A percentile compares a stretch with the other conserved stretches of the same genome.
phyloP scores from a whole-genome alignment of 2,113 vertebrate genomes.

The Vombatus ursinus region DNA sequence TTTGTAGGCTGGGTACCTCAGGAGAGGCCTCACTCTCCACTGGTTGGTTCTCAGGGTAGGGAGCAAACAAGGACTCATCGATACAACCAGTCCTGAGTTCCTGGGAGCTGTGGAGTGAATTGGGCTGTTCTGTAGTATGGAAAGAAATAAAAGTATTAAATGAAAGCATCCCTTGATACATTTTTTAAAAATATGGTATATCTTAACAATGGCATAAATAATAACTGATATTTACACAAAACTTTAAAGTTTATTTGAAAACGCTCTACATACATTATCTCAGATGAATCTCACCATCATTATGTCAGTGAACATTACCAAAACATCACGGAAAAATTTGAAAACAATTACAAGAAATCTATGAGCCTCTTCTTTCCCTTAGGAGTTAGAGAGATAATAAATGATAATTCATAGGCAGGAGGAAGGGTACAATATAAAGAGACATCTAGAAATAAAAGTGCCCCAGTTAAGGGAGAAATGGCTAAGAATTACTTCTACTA shows the following conservation, averaged over 20 bases:
- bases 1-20: constrained; percentile 66
- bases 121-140: constrained; percentile 85
- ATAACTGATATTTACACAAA: not conserved
- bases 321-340: not conserved
- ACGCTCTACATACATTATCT: not conserved
- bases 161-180: constrained; percentile 26
- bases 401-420: not conserved
- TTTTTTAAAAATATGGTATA: not conserved
- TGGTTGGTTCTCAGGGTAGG: constrained; percentile 72
- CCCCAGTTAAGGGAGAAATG: not conserved
- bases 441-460: not conserved
- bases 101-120: constrained; percentile 89
- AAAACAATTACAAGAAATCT: not conserved
- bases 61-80: constrained; percentile 72
- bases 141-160: constrained; percentile 17
- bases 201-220: not conserved
- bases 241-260: not conserved
- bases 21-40: constrained; percentile 83
- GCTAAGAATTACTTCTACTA: not conserved
- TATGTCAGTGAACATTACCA: not conserved
- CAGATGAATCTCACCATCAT: not conserved
- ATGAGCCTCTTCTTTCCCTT: not conserved
- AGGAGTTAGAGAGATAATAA: not conserved
- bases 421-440: not conserved
- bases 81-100: constrained; percentile 53